A percentile compares a stretch with the other conserved stretches of the same genome.
These are phyloP conservation scores for Aphyosemion australe DNA, from an alignment of 2,113 vertebrate genomes.

Conservation along the genomic window DNA sequence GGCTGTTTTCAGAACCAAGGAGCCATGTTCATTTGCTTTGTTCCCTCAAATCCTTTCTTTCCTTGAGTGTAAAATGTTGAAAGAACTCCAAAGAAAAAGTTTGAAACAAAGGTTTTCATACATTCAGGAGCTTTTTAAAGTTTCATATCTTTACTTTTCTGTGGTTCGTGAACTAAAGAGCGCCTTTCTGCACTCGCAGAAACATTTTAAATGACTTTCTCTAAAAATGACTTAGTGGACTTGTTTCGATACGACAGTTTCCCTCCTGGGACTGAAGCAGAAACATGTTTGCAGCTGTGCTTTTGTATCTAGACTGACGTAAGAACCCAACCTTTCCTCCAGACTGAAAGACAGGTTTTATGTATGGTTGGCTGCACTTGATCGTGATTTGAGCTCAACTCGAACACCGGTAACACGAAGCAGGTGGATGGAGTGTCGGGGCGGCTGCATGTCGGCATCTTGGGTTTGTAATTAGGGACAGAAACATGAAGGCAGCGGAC, in stretches of 20 bases:
- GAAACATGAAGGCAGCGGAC: conserved; percentile 17
- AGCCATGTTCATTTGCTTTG: no score
- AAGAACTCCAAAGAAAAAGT: not conserved
- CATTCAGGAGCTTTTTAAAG: not conserved
- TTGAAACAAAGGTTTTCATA: not conserved
- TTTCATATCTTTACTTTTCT: conserved; percentile 13
- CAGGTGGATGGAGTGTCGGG: conserved; percentile 11
- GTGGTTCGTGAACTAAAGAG: conserved; percentile 11
- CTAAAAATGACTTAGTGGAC: conserved; percentile 20
- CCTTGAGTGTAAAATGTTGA: not conserved
- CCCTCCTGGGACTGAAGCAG: conserved; percentile 1
- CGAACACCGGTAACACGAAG: not conserved
- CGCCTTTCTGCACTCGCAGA: conserved; percentile 6
- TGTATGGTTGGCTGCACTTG: conserved; percentile 7
- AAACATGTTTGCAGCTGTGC: conserved; percentile 10
- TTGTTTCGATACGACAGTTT: conserved; percentile 1
- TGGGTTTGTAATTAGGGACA: conserved; percentile 39
- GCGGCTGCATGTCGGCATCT: conserved; percentile 24
- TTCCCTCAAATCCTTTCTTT: no score
- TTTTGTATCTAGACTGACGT: conserved; percentile 2
- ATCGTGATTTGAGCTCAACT: conserved; percentile 7
- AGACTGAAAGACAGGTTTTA: conserved; percentile 22
- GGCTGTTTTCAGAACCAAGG: no score
- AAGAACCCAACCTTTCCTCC: not conserved
- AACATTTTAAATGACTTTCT: conserved; percentile 18